Evolutionary conservation across 2,797 vertebrate species (phyloP).

Genomic region (Pantherophis alleghaniensis): DNA sequence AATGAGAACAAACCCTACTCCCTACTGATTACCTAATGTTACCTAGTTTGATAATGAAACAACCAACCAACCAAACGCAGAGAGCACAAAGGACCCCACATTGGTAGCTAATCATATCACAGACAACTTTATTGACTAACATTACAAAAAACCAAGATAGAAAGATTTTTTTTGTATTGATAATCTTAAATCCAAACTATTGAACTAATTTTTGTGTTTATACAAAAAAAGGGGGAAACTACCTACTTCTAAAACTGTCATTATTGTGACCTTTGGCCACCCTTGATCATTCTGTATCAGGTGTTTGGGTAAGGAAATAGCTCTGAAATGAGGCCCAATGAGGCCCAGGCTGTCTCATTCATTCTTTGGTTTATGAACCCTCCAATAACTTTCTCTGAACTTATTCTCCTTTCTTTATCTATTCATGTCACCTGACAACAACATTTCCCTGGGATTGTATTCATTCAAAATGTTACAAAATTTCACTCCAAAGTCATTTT

Average conservation of each 20-base stretch:
- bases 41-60: neutral
- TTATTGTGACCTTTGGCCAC: no score
- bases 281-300: no score
- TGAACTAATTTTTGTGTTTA: neutral
- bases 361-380: neutral
- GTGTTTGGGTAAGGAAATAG: no score
- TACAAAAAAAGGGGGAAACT: neutral
- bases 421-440: neutral
- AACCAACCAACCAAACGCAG: neutral
- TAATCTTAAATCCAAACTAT: neutral
- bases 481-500: neutral
- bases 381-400: neutral
- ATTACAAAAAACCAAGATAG: neutral
- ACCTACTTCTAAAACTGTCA: no score
- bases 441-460: neutral
- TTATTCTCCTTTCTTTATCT: neutral
- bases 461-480: neutral
- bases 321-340: no score
- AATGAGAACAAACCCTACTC: neutral
- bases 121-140: neutral
- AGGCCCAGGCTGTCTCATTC: neutral
- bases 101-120: neutral
- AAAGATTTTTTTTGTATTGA: neutral
- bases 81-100: no score
- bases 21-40: neutral